Evolutionary conservation across 2,797 vertebrate genomes (phyloP).

Genomic region (Fundulus diaphanus): DNA sequence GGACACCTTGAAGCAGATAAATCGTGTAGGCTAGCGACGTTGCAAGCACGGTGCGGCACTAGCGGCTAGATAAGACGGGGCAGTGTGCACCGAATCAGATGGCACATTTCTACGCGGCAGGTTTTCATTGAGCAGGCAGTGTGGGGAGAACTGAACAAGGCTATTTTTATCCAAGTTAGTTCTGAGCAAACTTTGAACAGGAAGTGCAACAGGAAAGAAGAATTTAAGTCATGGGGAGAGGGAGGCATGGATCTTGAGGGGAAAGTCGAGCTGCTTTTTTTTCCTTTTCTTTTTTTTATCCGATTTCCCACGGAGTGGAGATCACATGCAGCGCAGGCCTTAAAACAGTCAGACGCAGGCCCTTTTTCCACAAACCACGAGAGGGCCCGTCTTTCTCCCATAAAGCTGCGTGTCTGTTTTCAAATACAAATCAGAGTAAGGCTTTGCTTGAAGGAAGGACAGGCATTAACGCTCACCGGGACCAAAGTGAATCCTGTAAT

Average conservation of each 20-base stretch:
- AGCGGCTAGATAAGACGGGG: slow-evolving; percentile 12
- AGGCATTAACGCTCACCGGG: background rate
- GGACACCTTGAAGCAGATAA: slow-evolving; percentile 1
- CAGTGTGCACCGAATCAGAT: background rate
- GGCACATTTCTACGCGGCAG: slow-evolving; percentile 21
- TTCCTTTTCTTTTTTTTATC: too few relatives aligned
- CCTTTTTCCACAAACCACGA: slow-evolving; percentile 5
- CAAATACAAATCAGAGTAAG: background rate
- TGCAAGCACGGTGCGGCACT: background rate
- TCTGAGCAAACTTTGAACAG: slow-evolving; percentile 52
- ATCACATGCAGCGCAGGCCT: slow-evolving; percentile 55
- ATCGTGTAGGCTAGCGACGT: background rate
- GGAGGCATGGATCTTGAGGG: slow-evolving; percentile 12
- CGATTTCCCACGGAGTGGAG: slow-evolving; percentile 74
- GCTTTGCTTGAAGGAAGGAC: background rate
- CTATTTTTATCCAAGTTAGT: slow-evolving; percentile 52
- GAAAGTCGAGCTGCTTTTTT: slow-evolving; percentile 61
- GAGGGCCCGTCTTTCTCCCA: background rate
- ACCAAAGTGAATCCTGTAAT: background rate
- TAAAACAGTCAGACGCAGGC: slow-evolving; percentile 44
- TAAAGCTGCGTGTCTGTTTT: background rate
- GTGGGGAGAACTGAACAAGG: slow-evolving; percentile 46
- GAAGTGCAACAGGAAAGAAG: slow-evolving; percentile 63
- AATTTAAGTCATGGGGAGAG: slow-evolving; percentile 34
- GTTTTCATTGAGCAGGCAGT: slow-evolving; percentile 4